phyloP scores from a whole-genome alignment of 2,797 vertebrate species.

The Myotis daubentonii region DNA sequence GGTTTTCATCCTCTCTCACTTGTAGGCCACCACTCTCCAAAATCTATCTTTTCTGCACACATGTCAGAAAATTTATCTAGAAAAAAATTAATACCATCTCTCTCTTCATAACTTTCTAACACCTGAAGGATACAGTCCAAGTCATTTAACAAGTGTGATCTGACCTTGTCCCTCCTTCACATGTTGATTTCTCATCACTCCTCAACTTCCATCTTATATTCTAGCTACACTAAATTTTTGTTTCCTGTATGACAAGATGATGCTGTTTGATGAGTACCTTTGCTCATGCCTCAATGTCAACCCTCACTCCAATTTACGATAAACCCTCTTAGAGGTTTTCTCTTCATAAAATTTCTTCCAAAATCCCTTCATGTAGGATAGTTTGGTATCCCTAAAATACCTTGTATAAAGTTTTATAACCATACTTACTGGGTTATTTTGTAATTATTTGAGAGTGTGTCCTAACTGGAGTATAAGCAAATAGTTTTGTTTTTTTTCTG shows the following conservation, averaged over 20 bases:
- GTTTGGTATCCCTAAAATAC: neutral
- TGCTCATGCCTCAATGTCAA: neutral
- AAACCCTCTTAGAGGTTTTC: neutral
- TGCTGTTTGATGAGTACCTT: neutral
- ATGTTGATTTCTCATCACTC: neutral
- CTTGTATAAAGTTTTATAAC: neutral
- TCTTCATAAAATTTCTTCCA: conserved; percentile 4
- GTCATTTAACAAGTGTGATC: neutral
- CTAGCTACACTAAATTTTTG: neutral
- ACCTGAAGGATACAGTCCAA: neutral
- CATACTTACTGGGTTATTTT: neutral
- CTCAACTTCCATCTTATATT: neutral
- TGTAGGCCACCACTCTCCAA: neutral
- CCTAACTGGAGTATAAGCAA: neutral
- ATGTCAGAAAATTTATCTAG: neutral
- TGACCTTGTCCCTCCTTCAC: neutral
- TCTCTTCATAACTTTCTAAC: neutral
- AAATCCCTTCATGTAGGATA: neutral
- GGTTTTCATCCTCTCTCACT: neutral
- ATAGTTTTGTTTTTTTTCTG: neutral
- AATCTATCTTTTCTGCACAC: neutral
- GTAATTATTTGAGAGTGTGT: neutral
- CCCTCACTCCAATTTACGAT: neutral
- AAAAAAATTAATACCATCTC: neutral
- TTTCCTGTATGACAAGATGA: neutral